Conservation (phyloP, 2,113 vertebrate genomes). For the Malurus alboscapulatus region DNA sequence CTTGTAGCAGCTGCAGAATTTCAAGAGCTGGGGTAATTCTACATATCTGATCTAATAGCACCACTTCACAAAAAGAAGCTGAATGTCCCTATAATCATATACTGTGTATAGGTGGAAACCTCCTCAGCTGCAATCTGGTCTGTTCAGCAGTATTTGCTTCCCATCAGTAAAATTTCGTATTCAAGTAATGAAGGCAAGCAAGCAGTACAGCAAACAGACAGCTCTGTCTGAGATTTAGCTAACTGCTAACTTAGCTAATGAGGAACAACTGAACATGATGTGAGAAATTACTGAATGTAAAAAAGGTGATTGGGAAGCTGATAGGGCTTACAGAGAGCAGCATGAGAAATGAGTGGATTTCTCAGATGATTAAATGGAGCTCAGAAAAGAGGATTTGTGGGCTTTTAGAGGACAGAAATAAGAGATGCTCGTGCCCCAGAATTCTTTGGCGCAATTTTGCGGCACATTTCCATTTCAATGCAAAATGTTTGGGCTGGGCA, state of each 20-base stretch:
- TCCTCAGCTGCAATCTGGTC: not conserved
- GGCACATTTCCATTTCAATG: not conserved
- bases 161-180: not conserved
- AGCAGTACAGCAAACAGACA: not conserved
- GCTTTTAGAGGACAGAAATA: not conserved
- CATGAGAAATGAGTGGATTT: not conserved
- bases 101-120: not conserved
- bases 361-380: not conserved
- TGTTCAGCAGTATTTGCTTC: not conserved
- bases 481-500: not conserved
- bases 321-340: not conserved
- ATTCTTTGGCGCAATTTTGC: not conserved
- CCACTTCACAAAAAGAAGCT: not conserved
- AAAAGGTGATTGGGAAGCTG: not conserved
- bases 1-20: not conserved
- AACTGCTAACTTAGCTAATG: not conserved
- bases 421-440: fast-evolving
- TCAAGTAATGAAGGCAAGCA: not conserved
- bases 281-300: not conserved
- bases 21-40: not conserved
- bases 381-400: not conserved
- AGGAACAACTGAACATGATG: not conserved
- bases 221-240: not conserved
- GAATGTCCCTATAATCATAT: not conserved
- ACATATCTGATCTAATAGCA: not conserved